Conservation (phyloP, 2,888 invertebrate species). For the Spisula solida region DNA sequence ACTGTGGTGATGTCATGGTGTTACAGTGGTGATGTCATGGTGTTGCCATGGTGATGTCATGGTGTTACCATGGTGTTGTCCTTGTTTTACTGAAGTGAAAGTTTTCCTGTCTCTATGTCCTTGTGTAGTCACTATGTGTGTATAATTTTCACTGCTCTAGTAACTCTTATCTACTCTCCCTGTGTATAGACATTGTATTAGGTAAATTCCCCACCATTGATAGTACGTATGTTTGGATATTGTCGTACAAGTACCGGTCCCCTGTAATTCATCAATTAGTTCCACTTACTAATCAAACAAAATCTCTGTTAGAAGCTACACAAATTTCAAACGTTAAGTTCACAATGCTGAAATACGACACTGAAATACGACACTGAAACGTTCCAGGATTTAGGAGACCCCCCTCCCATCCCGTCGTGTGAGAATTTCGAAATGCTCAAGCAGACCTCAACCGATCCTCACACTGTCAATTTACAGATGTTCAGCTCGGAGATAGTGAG, state of each 20-base stretch:
- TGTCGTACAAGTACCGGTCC: constrained; percentile 33
- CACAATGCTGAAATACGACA: constrained; percentile 32
- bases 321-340: constrained; percentile 25
- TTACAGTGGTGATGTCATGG: neutral
- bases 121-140: constrained; percentile 20
- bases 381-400: constrained; percentile 68
- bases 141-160: neutral
- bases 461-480: constrained; percentile 82
- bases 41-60: constrained; percentile 37
- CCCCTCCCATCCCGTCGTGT: constrained; percentile 61
- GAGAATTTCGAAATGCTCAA: constrained; percentile 67
- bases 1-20: neutral
- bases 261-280: neutral
- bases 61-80: no score
- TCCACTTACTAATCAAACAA: constrained; percentile 30
- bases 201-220: neutral
- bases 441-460: constrained; percentile 66
- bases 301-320: constrained; percentile 32
- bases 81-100: neutral
- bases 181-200: constrained; percentile 36
- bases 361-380: constrained; percentile 41
- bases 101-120: constrained; percentile 21
- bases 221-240: constrained; percentile 26
- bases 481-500: constrained; percentile 85
- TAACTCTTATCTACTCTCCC: constrained; percentile 25